phyloP scores from a whole-genome alignment of 2,113 vertebrate species.

The Spermophilus dauricus region DNA sequence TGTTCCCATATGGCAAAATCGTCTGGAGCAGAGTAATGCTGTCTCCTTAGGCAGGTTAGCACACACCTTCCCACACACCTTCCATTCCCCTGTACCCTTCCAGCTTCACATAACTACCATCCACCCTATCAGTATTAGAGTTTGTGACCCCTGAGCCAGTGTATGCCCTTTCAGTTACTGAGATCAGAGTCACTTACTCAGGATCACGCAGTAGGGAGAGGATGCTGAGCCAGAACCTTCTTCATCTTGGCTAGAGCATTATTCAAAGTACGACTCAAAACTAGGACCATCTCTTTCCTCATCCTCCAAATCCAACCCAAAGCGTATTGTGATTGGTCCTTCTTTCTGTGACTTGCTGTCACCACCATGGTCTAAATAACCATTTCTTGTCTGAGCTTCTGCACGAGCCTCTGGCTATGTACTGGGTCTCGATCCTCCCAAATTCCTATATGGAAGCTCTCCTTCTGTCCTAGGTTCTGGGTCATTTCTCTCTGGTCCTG shows the following conservation, averaged over 20 bases:
- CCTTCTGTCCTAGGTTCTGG: neutral
- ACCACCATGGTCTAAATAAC: neutral
- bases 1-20: neutral
- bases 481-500: fast-evolving
- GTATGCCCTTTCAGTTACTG: neutral
- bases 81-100: neutral
- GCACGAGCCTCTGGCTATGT: neutral
- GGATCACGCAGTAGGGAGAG: neutral
- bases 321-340: neutral
- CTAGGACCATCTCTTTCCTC: neutral
- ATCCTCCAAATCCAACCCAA: neutral
- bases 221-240: neutral
- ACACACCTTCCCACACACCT: no score
- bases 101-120: neutral
- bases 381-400: neutral
- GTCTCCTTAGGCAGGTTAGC: neutral
- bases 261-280: neutral
- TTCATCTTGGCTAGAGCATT: neutral
- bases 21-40: neutral
- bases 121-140: neutral
- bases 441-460: neutral
- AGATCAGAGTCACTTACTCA: neutral
- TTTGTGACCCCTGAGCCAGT: neutral
- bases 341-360: neutral
- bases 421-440: neutral